A percentile compares a stretch with the other conserved stretches of the same genome.
Conservation (phyloP, 2,113 vertebrate genomes). For the Equus quagga region DNA sequence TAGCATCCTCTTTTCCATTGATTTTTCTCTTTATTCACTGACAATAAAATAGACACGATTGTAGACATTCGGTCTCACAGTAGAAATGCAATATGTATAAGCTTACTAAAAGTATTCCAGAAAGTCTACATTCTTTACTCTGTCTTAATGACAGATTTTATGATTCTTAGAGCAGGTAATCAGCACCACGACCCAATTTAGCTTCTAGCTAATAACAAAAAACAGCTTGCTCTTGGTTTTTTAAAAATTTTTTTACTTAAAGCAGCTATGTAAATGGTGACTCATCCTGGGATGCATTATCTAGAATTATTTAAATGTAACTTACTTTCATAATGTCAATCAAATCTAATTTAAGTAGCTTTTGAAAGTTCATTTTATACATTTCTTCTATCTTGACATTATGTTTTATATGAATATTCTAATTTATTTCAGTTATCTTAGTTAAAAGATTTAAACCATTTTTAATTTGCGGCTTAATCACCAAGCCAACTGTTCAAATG, state of each 20-base stretch:
- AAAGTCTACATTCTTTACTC: constrained; percentile 2
- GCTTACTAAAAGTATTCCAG: not conserved
- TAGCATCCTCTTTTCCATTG: not conserved
- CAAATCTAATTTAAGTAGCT: constrained; percentile 57
- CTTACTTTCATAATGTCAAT: constrained; percentile 50
- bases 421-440: constrained; percentile 45
- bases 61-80: not conserved
- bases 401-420: constrained; percentile 40
- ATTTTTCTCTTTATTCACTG: not conserved
- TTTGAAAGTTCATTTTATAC: constrained; percentile 47
- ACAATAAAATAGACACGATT: not conserved
- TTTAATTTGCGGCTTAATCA: constrained; percentile 58
- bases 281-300: not conserved
- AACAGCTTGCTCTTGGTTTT: not conserved
- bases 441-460: constrained; percentile 45
- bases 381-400: constrained; percentile 53
- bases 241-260: not conserved
- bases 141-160: constrained; percentile 47
- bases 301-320: constrained; percentile 27
- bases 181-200: constrained; percentile 22
- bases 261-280: constrained; percentile 41
- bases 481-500: constrained; percentile 24
- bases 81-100: not conserved
- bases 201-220: constrained; percentile 50
- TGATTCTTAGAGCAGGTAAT: constrained; percentile 60